A percentile compares a stretch with the other conserved stretches of the same genome.
Evolutionary conservation across 2,888 invertebrate species (phyloP).

Genomic region (Gisinianus flammeolus): DNA sequence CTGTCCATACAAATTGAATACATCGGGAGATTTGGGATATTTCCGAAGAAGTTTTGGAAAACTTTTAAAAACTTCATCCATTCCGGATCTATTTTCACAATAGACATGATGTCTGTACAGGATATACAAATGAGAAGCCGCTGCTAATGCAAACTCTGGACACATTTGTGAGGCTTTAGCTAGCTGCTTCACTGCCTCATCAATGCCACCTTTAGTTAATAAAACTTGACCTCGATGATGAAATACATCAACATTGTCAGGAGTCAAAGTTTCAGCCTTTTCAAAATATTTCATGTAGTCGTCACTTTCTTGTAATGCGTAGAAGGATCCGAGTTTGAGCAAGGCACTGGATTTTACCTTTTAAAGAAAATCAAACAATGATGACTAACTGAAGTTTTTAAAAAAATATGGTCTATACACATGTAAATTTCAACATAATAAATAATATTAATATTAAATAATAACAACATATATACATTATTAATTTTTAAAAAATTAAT

Average conservation of each 20-base stretch:
- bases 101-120: conserved; percentile 77
- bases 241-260: conserved; percentile 85
- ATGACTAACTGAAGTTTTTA: too few species aligned
- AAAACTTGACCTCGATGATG: conserved; percentile 91
- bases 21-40: conserved; percentile 85
- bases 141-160: conserved; percentile 83
- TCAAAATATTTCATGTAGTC: conserved; percentile 81
- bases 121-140: conserved; percentile 88
- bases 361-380: conserved; percentile 37
- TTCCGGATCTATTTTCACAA: conserved; percentile 64
- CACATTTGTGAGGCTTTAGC: conserved; percentile 80
- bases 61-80: conserved; percentile 72
- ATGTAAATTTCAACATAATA: too few species aligned
- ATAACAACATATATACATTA: not conserved
- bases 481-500: not conserved
- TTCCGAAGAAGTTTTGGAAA: conserved; percentile 78
- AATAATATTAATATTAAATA: too few species aligned
- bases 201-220: conserved; percentile 78
- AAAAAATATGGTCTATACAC: too few species aligned
- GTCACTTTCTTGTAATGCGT: conserved; percentile 78
- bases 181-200: conserved; percentile 82
- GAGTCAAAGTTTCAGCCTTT: conserved; percentile 75
- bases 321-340: conserved; percentile 84
- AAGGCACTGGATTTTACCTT: conserved; percentile 79
- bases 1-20: conserved; percentile 87